Percentiles rank a stretch among this genome's conserved stretches.
phyloP scores from a whole-genome alignment of 2,797 vertebrate species.

The Parotocinclus haroldoi region DNA sequence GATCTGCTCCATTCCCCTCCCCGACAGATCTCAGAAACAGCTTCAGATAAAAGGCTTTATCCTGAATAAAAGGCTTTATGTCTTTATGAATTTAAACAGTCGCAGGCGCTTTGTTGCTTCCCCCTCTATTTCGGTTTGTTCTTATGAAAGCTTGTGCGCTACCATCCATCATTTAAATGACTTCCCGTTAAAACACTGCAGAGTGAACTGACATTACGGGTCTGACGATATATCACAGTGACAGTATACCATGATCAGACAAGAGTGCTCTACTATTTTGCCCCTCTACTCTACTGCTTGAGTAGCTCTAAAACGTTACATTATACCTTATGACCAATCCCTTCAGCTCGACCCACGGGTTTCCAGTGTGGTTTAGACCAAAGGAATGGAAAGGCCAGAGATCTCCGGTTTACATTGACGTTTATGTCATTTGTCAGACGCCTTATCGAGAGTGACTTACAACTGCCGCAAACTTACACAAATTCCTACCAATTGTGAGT shows the following conservation, averaged over 20 bases:
- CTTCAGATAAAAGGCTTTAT: slow-evolving; percentile 46
- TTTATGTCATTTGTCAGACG: too few relatives aligned
- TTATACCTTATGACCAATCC: too few relatives aligned
- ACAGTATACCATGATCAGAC: background rate
- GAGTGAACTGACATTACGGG: background rate
- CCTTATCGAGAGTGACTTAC: too few relatives aligned
- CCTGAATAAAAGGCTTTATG: slow-evolving; percentile 44
- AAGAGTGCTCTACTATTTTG: too few relatives aligned
- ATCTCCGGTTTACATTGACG: too few relatives aligned
- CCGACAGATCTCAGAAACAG: slow-evolving; percentile 52
- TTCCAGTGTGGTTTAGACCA: too few relatives aligned
- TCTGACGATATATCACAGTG: background rate
- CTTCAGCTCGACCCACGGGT: too few relatives aligned
- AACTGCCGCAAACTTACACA: too few relatives aligned
- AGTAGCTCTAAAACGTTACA: too few relatives aligned
- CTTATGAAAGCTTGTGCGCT: slow-evolving; percentile 33
- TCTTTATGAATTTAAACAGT: slow-evolving; percentile 51
- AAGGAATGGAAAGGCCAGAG: too few relatives aligned
- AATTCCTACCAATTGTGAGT: too few relatives aligned
- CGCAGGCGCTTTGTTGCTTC: slow-evolving; percentile 23
- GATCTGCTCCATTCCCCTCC: slow-evolving; percentile 43
- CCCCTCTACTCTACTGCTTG: too few relatives aligned
- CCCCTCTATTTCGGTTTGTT: slow-evolving; percentile 1
- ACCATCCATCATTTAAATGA: slow-evolving; percentile 46
- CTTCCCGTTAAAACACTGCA: slow-evolving; percentile 43